These are phyloP conservation scores for Sinocyclocheilus grahami DNA, from an alignment of 2,113 vertebrate genomes.

Conservation along the genomic window DNA sequence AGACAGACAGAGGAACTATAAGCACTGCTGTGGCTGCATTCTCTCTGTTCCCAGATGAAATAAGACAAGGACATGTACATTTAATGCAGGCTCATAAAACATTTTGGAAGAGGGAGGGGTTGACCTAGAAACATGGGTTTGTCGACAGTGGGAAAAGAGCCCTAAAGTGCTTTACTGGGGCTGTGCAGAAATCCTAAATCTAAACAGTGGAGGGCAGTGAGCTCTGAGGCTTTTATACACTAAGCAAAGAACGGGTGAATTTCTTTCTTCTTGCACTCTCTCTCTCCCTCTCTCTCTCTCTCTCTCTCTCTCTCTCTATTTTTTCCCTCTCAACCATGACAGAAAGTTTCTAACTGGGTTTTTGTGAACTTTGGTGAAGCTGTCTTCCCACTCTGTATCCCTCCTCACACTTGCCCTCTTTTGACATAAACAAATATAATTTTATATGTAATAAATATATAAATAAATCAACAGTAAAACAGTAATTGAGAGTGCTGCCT, in stretches of 20 bases:
- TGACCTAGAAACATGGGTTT: slow-evolving; percentile 42
- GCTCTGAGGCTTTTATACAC: slow-evolving; percentile 33
- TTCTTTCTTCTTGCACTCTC: slow-evolving; percentile 7
- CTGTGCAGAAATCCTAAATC: slow-evolving; percentile 38
- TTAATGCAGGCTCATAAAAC: slow-evolving; percentile 43
- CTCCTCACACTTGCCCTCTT: background rate
- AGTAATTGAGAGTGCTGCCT: slow-evolving; percentile 15
- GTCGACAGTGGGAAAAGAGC: slow-evolving; percentile 28
- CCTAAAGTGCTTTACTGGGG: slow-evolving; percentile 33
- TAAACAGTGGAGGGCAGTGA: slow-evolving; percentile 45
- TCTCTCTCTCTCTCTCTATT: background rate
- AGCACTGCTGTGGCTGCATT: slow-evolving; percentile 30
- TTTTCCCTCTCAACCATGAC: slow-evolving; percentile 3
- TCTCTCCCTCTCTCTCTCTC: background rate
- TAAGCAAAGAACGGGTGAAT: slow-evolving; percentile 5
- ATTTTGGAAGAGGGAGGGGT: slow-evolving; percentile 38
- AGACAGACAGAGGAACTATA: slow-evolving; percentile 64
- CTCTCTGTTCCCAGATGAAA: slow-evolving; percentile 9
- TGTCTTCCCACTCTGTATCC: background rate
- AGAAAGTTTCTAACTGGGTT: background rate
- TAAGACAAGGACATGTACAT: slow-evolving; percentile 38
- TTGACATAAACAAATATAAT: background rate
- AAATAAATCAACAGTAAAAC: slow-evolving; percentile 36
- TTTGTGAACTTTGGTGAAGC: background rate
- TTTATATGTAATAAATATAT: background rate